Evolutionary conservation across 2,888 invertebrate species (phyloP).

Genomic region (Cephus sareptanus): DNA sequence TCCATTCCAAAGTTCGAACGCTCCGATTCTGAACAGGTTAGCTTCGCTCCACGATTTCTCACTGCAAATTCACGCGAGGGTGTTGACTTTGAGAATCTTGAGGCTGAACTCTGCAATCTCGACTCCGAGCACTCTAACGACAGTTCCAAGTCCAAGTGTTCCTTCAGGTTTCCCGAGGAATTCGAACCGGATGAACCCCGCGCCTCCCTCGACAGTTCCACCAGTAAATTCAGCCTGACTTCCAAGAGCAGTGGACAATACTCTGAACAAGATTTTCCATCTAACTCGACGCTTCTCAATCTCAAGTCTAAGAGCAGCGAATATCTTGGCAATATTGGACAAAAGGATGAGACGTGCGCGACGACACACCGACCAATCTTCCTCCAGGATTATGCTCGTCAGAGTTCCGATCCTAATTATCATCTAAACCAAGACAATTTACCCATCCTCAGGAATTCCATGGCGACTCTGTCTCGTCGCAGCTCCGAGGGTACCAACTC

Average conservation of each 20-base stretch:
- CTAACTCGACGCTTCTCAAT: conserved; percentile 33
- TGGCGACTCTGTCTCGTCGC: conserved; percentile 38
- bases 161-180: conserved; percentile 45
- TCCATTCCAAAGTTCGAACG: conserved; percentile 46
- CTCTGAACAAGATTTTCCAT: conserved; percentile 41
- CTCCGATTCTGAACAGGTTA: conserved; percentile 33
- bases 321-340: conserved; percentile 34
- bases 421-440: conserved; percentile 26
- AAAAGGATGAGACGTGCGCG: conserved; percentile 23
- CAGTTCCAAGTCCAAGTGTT: conserved; percentile 51
- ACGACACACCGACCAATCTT: conserved; percentile 14
- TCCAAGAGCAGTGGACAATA: conserved; percentile 39
- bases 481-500: conserved; percentile 46
- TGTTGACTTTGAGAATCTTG: conserved; percentile 61
- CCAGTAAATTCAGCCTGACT: conserved; percentile 34
- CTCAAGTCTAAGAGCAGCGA: conserved; percentile 46
- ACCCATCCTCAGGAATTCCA: conserved; percentile 26
- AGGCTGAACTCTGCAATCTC: conserved; percentile 55
- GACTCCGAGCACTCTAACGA: conserved; percentile 57
- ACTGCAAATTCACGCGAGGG: conserved; percentile 60
- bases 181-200: conserved; percentile 41
- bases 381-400: conserved; percentile 16
- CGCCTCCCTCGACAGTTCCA: conserved; percentile 40
- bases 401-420: conserved; percentile 32
- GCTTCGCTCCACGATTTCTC: conserved; percentile 50